Evolutionary conservation across 2,888 invertebrate genomes (phyloP).

Genomic region (Prosapia bicincta): DNA sequence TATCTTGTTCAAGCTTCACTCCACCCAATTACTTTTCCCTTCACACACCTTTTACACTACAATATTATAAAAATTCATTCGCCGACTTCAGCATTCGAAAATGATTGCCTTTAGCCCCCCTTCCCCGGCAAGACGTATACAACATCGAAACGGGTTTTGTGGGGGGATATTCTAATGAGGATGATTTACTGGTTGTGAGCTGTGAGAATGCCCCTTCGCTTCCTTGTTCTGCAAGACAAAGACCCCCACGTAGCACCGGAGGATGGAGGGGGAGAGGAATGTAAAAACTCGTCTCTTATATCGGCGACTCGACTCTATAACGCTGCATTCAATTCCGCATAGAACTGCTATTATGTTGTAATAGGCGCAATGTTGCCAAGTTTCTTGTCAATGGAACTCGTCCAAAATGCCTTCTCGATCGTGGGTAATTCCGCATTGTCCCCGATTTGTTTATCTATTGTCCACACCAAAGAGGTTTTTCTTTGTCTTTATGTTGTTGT

Average conservation of each 20-base stretch:
- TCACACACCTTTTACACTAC: too few species aligned
- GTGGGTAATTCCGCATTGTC: too few species aligned
- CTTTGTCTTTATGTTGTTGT: too few species aligned
- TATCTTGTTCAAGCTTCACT: too few species aligned
- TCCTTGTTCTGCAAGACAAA: neutral
- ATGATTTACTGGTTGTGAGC: neutral
- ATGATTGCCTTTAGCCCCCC: too few species aligned
- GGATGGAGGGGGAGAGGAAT: neutral
- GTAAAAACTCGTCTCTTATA: neutral
- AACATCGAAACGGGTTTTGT: neutral
- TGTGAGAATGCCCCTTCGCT: neutral
- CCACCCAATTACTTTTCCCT: too few species aligned
- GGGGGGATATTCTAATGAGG: neutral
- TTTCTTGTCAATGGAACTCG: neutral
- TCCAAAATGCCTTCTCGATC: neutral
- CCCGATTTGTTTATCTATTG: too few species aligned
- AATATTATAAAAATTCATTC: too few species aligned
- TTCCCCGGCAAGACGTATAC: neutral
- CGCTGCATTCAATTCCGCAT: neutral
- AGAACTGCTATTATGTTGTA: neutral
- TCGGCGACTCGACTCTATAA: neutral
- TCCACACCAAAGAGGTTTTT: too few species aligned
- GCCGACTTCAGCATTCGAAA: too few species aligned
- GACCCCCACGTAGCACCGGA: neutral
- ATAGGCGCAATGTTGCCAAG: neutral